Evolutionary conservation across 2,797 vertebrate genomes (phyloP).

Genomic region (Sparus aurata): DNA sequence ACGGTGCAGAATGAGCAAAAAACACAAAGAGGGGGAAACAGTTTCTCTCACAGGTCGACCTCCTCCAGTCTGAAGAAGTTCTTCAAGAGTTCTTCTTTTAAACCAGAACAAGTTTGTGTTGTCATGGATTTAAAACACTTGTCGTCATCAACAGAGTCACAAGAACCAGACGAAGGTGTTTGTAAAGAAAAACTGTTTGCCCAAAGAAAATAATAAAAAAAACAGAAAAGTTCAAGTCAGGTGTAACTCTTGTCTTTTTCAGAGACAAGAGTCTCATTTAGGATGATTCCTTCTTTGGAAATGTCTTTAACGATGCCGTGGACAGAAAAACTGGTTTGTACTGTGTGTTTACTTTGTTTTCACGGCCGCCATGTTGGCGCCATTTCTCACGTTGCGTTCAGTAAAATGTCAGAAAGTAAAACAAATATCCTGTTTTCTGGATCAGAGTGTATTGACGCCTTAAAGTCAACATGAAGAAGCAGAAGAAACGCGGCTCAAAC

Average conservation of each 20-base stretch:
- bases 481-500: background rate
- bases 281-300: constrained; percentile 75
- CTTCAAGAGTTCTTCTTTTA: background rate
- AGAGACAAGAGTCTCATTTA: constrained; percentile 25
- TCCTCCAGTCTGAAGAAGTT: background rate
- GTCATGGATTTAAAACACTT: background rate
- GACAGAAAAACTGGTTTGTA: background rate
- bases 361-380: background rate
- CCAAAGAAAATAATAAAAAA: constrained; percentile 1
- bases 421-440: background rate
- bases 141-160: background rate
- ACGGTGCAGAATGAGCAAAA: constrained; percentile 24
- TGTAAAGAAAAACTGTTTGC: background rate
- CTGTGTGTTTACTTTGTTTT: background rate
- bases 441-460: too few species aligned
- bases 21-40: constrained; percentile 15
- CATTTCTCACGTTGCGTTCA: background rate
- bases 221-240: constrained; percentile 61
- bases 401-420: background rate
- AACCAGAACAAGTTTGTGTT: background rate
- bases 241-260: constrained; percentile 27
- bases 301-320: constrained; percentile 45
- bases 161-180: constrained; percentile 26
- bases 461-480: background rate
- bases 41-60: background rate